Evolutionary conservation across 1,140 invertebrate species (phyloP).

Genomic region (Heterodera schachtii): DNA sequence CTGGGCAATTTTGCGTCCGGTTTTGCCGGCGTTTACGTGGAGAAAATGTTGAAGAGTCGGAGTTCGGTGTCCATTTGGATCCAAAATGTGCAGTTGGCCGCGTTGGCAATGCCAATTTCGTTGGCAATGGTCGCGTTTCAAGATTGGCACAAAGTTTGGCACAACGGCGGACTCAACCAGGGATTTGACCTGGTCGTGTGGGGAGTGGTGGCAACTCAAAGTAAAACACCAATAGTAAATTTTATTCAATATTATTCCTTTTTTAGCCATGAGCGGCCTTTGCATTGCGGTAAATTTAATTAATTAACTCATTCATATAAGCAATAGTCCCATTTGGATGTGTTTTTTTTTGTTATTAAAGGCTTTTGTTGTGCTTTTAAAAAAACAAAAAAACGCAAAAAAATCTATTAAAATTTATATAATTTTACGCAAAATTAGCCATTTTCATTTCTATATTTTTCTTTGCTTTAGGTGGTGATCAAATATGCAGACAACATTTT

Average conservation of each 20-base stretch:
- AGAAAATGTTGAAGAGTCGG: conserved; percentile 88
- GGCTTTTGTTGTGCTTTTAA: no score
- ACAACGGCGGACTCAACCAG: conserved; percentile 65
- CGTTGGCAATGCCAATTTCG: conserved; percentile 71
- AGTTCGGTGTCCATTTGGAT: conserved; percentile 93
- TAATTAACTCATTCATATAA: no score
- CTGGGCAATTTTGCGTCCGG: conserved; percentile 91
- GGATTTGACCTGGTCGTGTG: conserved; percentile 82
- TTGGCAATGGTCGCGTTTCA: background rate
- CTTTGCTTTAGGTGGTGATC: conserved; percentile 72
- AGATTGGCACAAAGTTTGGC: conserved; percentile 40
- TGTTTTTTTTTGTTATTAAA: no score
- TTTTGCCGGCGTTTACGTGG: conserved; percentile 99
- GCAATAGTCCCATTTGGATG: no score
- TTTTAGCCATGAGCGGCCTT: conserved; percentile 76
- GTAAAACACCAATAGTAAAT: background rate
- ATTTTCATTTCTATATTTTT: background rate
- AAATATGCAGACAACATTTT: conserved; percentile 81
- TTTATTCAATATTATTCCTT: background rate
- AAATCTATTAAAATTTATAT: no score
- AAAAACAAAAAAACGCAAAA: no score
- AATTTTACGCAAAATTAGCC: background rate
- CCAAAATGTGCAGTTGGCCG: conserved; percentile 83
- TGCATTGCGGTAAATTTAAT: conserved; percentile 75
- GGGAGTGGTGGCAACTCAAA: conserved; percentile 80